A percentile compares a stretch with the other conserved stretches of the same genome.
Evolutionary conservation across 2,113 vertebrate species (phyloP).

Genomic region (Lepidothrix coronata): DNA sequence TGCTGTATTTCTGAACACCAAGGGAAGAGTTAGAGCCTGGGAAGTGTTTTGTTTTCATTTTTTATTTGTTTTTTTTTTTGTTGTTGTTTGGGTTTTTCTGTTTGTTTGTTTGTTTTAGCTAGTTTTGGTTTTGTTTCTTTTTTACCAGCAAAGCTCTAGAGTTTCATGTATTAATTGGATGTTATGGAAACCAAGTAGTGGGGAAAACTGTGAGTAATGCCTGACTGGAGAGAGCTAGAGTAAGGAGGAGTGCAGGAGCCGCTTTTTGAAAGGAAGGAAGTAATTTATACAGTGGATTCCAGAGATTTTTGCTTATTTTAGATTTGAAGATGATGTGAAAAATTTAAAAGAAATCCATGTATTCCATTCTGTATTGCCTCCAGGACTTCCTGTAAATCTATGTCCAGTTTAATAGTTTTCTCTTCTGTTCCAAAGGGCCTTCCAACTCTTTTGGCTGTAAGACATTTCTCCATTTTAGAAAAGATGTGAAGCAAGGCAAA

Average conservation of each 20-base stretch:
- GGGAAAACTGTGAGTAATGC: neutral
- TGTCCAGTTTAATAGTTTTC: neutral
- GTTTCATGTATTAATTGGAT: neutral
- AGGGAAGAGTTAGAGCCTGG: neutral
- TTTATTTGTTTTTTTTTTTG: neutral
- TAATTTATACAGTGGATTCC: neutral
- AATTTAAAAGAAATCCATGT: neutral
- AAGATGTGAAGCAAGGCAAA: neutral
- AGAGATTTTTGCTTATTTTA: neutral
- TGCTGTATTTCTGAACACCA: neutral
- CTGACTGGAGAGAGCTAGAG: neutral
- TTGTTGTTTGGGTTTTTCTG: neutral
- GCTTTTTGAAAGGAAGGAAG: neutral
- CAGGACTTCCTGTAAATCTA: neutral
- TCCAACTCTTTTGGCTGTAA: neutral
- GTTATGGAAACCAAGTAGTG: neutral
- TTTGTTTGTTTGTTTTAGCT: neutral
- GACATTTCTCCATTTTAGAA: neutral
- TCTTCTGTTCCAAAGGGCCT: neutral
- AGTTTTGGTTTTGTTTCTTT: neutral
- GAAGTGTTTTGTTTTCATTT: neutral
- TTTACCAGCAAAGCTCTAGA: neutral
- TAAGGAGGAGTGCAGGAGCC: neutral
- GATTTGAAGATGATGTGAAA: neutral
- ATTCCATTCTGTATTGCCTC: neutral